A percentile compares a stretch with the other conserved stretches of the same genome.
These are phyloP conservation scores for Cantharis nigra DNA, from an alignment of 2,888 invertebrate species.

Conservation along the genomic window DNA sequence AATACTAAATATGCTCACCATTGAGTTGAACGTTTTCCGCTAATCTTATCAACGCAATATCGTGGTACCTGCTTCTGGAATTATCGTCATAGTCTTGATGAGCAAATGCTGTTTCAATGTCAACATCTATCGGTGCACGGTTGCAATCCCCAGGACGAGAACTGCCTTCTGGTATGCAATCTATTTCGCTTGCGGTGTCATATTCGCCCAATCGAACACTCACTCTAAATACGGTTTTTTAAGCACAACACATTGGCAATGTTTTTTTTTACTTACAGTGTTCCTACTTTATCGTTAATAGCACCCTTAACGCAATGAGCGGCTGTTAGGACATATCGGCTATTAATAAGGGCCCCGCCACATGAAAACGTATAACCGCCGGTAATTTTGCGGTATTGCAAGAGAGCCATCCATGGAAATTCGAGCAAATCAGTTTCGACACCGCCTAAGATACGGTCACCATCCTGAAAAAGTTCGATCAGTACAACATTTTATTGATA, in stretches of 20 bases:
- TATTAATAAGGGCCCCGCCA: conserved; percentile 56
- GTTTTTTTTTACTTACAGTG: conserved; percentile 7
- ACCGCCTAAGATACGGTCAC: conserved; percentile 35
- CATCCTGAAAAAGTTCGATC: background rate
- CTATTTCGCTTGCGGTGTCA: conserved; percentile 51
- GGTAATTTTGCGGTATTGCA: conserved; percentile 48
- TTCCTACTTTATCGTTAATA: conserved; percentile 1
- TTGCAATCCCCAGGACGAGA: conserved; percentile 34
- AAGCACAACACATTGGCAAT: no score
- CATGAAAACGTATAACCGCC: conserved; percentile 38
- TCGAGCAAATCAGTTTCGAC: conserved; percentile 51
- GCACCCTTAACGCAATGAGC: conserved; percentile 48
- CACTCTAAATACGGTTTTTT: conserved; percentile 34
- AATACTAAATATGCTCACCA: background rate
- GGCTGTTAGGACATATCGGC: conserved; percentile 55
- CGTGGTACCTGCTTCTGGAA: conserved; percentile 36
- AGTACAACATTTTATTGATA: background rate
- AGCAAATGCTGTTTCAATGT: conserved; percentile 40
- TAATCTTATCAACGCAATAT: conserved; percentile 58
- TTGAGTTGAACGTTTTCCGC: background rate
- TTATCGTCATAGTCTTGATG: conserved; percentile 42
- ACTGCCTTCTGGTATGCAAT: conserved; percentile 50
- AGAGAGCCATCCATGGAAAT: conserved; percentile 55
- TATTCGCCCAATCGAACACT: conserved; percentile 57
- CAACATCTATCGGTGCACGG: conserved; percentile 41